These are phyloP conservation scores for Raja brachyura DNA, from an alignment of 2,113 vertebrate genomes.

Conservation along the genomic window DNA sequence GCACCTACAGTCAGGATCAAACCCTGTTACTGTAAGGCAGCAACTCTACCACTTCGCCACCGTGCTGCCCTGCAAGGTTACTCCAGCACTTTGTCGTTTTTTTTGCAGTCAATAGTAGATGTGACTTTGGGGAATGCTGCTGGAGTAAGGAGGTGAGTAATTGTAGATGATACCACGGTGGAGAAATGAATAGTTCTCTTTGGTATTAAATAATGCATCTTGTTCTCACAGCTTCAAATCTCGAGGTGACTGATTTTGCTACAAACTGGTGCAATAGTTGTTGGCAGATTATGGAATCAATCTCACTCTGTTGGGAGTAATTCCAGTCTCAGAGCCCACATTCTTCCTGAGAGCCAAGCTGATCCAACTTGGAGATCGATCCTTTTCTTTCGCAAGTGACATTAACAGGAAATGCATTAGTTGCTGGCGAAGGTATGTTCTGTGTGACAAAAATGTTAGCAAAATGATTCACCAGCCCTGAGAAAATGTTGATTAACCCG, in stretches of 20 bases:
- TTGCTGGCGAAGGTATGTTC: neutral
- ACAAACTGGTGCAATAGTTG: neutral
- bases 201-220: neutral
- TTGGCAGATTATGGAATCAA: neutral
- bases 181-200: neutral
- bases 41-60: no score
- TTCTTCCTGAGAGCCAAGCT: neutral
- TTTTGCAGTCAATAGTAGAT: no score
- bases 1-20: no score
- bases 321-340: neutral
- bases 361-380: neutral
- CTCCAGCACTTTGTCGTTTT: no score
- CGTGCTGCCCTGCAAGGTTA: no score
- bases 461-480: neutral
- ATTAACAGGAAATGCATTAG: neutral
- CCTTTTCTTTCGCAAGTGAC: neutral
- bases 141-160: no score
- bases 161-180: no score
- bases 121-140: no score
- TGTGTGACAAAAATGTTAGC: neutral
- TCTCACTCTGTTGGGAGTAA: neutral
- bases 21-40: no score
- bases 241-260: neutral
- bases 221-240: neutral
- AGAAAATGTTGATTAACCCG: neutral